Evolutionary conservation across 2,113 vertebrate species (phyloP).

Genomic region (Numenius arquata): DNA sequence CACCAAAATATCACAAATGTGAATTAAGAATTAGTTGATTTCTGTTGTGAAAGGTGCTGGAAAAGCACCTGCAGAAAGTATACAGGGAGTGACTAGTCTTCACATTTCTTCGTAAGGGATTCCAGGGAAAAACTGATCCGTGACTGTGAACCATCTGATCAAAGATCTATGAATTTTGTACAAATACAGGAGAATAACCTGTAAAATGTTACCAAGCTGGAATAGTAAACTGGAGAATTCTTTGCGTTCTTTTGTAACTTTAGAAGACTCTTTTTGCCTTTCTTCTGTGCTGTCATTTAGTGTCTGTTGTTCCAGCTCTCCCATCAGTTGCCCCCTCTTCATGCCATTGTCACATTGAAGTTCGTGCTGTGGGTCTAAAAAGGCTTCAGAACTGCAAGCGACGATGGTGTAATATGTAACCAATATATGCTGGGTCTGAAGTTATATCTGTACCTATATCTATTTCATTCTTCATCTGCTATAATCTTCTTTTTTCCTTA

Average conservation of each 20-base stretch:
- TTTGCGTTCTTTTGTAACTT: background rate
- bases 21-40: background rate
- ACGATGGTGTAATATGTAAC: rapidly evolving
- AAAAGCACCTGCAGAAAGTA: background rate
- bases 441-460: background rate
- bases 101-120: too few relatives aligned
- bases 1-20: background rate
- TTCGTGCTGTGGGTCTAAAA: rapidly evolving
- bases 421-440: background rate
- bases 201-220: background rate
- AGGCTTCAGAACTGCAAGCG: background rate
- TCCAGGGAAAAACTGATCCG: background rate
- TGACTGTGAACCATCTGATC: background rate
- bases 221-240: background rate
- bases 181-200: background rate
- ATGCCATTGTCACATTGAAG: rapidly evolving
- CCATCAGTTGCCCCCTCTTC: background rate
- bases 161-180: background rate
- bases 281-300: background rate
- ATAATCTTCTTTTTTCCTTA: background rate
- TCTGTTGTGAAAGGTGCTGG: background rate
- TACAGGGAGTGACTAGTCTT: too few relatives aligned
- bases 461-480: background rate
- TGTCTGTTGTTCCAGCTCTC: background rate
- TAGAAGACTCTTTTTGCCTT: background rate